Evolutionary conservation across 2,797 vertebrate species (phyloP).

Genomic region (Tympanoctomys barrerae): DNA sequence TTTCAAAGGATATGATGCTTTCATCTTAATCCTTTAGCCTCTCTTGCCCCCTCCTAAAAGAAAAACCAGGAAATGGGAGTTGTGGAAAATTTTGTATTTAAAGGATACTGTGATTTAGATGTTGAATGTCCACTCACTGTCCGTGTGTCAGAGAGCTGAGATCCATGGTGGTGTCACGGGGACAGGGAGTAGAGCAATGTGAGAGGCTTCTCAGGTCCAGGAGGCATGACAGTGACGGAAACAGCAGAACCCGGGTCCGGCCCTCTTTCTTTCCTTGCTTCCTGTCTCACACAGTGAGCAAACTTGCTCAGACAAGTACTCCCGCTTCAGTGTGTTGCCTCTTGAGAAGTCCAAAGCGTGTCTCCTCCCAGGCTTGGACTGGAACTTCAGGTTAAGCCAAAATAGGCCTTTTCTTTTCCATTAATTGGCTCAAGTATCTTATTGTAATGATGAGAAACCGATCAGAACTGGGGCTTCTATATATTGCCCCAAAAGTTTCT

Average conservation of each 20-base stretch:
- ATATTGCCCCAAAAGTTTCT: slow-evolving; percentile 17
- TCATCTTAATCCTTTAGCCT: background rate
- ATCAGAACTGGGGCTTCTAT: background rate
- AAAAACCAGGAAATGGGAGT: background rate
- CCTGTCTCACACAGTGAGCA: background rate
- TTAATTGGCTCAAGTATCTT: background rate
- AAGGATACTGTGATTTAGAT: background rate
- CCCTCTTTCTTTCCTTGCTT: background rate
- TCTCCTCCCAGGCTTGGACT: background rate
- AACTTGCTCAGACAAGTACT: background rate
- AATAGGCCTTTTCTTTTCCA: background rate
- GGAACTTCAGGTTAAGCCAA: background rate
- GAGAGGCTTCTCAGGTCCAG: background rate
- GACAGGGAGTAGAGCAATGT: background rate
- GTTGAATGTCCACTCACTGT: background rate
- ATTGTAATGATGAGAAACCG: background rate
- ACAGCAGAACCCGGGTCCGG: too few relatives aligned
- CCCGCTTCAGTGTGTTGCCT: background rate
- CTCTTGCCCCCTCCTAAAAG: background rate
- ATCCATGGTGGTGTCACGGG: too few relatives aligned
- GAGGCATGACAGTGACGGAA: background rate
- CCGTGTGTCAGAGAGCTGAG: background rate
- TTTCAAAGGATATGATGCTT: background rate
- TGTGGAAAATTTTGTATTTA: background rate
- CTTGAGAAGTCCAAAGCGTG: too few relatives aligned